phyloP scores from a whole-genome alignment of 2,888 invertebrate species.

The Nipponacmea schrenckii region DNA sequence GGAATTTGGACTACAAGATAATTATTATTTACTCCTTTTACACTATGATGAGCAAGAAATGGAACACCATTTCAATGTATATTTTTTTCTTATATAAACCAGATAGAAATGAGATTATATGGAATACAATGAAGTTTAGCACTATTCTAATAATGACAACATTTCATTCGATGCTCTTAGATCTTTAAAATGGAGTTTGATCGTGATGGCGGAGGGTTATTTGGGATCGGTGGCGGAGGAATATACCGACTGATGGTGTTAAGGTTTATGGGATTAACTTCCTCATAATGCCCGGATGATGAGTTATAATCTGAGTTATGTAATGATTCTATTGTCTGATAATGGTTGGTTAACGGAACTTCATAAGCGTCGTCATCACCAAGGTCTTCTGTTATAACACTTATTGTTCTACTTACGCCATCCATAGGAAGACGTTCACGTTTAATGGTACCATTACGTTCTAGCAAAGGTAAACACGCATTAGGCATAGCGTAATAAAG shows the following conservation, averaged over 20 bases:
- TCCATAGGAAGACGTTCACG: conserved; percentile 20
- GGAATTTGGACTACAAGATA: no score
- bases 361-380: neutral
- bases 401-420: neutral
- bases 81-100: no score
- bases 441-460: conserved; percentile 18
- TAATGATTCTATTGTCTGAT: conserved; percentile 1
- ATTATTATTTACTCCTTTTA: no score
- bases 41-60: no score
- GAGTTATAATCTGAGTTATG: neutral
- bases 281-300: conserved; percentile 35
- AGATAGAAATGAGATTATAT: no score
- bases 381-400: neutral
- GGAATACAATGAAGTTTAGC: no score
- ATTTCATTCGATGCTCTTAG: no score
- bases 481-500: conserved; percentile 83
- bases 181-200: neutral
- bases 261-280: conserved; percentile 28
- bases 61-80: no score
- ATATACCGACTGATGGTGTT: neutral
- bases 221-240: conserved; percentile 18
- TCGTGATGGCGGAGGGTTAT: conserved; percentile 3
- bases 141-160: no score
- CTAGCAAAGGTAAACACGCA: conserved; percentile 19
- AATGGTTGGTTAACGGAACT: neutral